Evolutionary conservation across 2,797 vertebrate genomes (phyloP).

Genomic region (Lophotriccus pileatus): DNA sequence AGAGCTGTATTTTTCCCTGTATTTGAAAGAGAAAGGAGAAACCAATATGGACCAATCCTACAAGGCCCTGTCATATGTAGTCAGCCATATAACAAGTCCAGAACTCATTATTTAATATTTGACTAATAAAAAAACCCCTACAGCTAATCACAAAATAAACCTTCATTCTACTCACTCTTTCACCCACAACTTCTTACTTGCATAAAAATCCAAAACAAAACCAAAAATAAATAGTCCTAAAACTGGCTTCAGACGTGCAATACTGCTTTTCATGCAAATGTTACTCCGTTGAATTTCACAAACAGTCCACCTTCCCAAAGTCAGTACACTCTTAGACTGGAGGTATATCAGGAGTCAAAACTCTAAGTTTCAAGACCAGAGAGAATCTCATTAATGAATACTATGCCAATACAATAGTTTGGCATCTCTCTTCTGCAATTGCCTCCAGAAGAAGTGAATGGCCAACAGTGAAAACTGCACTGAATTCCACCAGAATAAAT

Average conservation of each 20-base stretch:
- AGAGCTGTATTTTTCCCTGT: background rate
- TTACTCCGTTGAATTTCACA: background rate
- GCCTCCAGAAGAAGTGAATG: background rate
- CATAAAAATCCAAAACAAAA: background rate
- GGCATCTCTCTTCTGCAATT: background rate
- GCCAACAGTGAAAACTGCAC: background rate
- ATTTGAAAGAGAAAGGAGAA: background rate
- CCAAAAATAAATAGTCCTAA: background rate
- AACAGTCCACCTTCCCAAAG: background rate
- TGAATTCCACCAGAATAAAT: background rate
- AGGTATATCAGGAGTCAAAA: background rate
- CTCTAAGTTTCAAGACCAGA: background rate
- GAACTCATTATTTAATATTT: background rate
- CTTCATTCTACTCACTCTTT: background rate
- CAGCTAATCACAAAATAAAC: background rate
- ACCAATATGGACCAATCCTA: background rate
- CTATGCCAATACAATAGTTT: background rate
- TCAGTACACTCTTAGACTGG: background rate
- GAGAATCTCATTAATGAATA: background rate
- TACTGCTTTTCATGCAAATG: background rate
- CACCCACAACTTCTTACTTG: conserved; percentile 10
- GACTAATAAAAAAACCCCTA: background rate
- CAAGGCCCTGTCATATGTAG: background rate
- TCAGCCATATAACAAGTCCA: background rate
- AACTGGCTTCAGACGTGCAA: background rate